Conservation (phyloP, 2,797 vertebrate genomes). For the Anguilla marmorata region DNA sequence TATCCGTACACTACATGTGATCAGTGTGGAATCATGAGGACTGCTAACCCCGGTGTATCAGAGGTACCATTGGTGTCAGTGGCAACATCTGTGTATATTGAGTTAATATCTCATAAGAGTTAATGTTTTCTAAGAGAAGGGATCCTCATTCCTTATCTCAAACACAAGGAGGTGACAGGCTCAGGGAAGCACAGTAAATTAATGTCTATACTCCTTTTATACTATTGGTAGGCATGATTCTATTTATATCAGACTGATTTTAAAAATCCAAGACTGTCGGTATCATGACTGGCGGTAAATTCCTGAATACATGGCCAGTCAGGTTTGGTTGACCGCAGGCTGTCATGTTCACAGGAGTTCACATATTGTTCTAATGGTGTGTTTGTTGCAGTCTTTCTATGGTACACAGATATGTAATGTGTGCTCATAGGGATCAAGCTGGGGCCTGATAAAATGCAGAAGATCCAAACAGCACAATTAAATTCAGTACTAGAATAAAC, state of each 20-base stretch:
- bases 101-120: neutral
- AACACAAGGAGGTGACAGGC: neutral
- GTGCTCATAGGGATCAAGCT: too few relatives aligned
- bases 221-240: neutral
- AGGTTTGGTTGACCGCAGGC: neutral
- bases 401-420: neutral
- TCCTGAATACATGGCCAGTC: neutral
- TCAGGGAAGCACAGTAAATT: neutral
- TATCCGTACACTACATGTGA: neutral
- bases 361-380: neutral
- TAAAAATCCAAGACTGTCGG: too few relatives aligned
- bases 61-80: neutral
- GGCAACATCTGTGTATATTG: neutral
- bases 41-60: neutral
- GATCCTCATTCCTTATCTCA: neutral
- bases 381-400: neutral
- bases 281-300: too few relatives aligned
- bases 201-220: neutral
- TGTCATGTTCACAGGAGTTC: neutral
- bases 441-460: too few relatives aligned
- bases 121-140: neutral
- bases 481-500: neutral
- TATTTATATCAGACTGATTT: neutral
- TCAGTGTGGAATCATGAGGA: neutral
- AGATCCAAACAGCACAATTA: neutral